Conservation (phyloP, 2,888 invertebrate genomes). For the Eristalis arbustorum region DNA sequence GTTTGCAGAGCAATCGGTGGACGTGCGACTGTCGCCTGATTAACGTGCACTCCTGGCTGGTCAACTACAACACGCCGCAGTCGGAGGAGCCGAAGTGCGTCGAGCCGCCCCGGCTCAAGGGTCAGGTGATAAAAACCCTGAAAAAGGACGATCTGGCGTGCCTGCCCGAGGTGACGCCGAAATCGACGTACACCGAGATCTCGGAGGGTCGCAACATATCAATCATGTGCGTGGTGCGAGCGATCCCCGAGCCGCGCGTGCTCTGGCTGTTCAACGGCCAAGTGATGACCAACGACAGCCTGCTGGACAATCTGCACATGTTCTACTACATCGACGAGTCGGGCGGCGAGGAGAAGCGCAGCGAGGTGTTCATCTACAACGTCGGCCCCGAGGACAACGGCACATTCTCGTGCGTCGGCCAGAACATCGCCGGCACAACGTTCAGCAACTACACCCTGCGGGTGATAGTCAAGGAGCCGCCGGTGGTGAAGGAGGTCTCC, state of each 20-base stretch:
- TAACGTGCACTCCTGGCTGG: conserved; percentile 89
- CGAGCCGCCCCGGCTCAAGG: conserved; percentile 85
- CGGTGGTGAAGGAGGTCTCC: conserved; percentile 85
- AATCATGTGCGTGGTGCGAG: conserved; percentile 89
- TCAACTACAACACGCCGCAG: conserved; percentile 88
- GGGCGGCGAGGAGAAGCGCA: conserved; percentile 87
- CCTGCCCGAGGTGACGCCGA: conserved; percentile 88
- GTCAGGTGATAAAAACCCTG: conserved; percentile 85
- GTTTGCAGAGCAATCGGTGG: conserved; percentile 93
- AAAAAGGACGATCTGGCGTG: conserved; percentile 89
- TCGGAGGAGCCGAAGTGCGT: conserved; percentile 89
- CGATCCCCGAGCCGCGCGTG: conserved; percentile 90
- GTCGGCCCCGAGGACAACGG: conserved; percentile 91
- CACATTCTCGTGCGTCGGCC: conserved; percentile 91
- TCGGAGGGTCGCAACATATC: conserved; percentile 91
- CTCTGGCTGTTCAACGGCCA: conserved; percentile 92
- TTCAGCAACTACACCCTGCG: conserved; percentile 91
- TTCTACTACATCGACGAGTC: conserved; percentile 87
- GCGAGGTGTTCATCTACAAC: conserved; percentile 89
- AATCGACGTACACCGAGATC: conserved; percentile 88
- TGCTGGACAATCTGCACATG: conserved; percentile 85
- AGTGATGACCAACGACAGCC: conserved; percentile 88
- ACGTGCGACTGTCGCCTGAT: conserved; percentile 91
- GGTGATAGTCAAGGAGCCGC: conserved; percentile 87
- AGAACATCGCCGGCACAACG: conserved; percentile 90